Evolutionary conservation across 1,140 invertebrate genomes (phyloP).

Genomic region (Zaprionus nigranus): DNA sequence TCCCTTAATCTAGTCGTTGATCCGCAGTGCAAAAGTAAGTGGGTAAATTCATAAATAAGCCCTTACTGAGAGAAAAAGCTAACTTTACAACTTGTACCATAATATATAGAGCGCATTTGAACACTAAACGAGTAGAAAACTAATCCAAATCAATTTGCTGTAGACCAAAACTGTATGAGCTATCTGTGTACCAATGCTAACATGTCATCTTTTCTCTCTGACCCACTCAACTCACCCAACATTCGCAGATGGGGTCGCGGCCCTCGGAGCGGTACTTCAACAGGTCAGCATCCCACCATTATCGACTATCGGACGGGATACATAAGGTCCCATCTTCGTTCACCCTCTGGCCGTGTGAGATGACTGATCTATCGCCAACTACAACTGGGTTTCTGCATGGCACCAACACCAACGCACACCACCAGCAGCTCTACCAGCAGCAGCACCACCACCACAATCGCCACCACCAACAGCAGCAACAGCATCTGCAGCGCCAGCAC

Average conservation of each 20-base stretch:
- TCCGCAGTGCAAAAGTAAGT: constrained; percentile 24
- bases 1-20: constrained; percentile 1
- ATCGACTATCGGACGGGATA: constrained; percentile 93
- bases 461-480: constrained; percentile 60
- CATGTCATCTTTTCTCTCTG: constrained; percentile 47
- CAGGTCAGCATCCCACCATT: constrained; percentile 85
- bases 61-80: constrained; percentile 17
- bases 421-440: constrained; percentile 60
- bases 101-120: constrained; percentile 56
- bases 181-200: constrained; percentile 47
- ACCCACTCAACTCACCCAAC: constrained; percentile 8
- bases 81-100: constrained; percentile 38
- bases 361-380: constrained; percentile 84
- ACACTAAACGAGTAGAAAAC: constrained; percentile 59
- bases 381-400: constrained; percentile 78
- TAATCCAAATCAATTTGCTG: constrained; percentile 43
- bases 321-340: constrained; percentile 94
- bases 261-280: constrained; percentile 84
- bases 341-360: constrained; percentile 88
- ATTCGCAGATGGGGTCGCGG: constrained; percentile 83
- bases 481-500: constrained; percentile 74
- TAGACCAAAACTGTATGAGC: constrained; percentile 11
- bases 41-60: constrained; percentile 23
- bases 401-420: constrained; percentile 64
- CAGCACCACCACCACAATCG: constrained; percentile 47